Evolutionary conservation across 2,888 invertebrate genomes (phyloP), one percentile per base, ranked within the genome.

Genomic region (Rhagophthalmus giganteus): DNA sequence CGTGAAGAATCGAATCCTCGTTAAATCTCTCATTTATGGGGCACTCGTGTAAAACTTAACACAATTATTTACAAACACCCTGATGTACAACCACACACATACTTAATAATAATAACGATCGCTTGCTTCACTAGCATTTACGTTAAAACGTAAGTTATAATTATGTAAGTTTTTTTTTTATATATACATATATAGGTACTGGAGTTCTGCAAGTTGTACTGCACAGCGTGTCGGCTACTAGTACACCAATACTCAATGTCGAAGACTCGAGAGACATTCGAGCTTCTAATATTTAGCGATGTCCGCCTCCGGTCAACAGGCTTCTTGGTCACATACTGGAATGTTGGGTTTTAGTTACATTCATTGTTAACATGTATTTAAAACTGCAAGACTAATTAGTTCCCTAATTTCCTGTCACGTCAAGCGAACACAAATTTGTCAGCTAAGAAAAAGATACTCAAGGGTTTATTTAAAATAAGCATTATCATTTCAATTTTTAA

Each of bases 261-360:
- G 47, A 50, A 38, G 38, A 20, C 50, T 39, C 30, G 38, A 50
- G 41, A 50, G 50, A 44, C 42, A 44, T 33, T 50, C 50, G 38
- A 50, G 33, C 44, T 50, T 38, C 50, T 39, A 50, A 50, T 50
- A 50, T 50, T 50, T 50, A 50, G 50, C 51, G 45, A 51, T 51
- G 39, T 45, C 28, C 51, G 45, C 40, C 45, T 45, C 34, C 37
- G 50, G 42, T 42, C 42, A 42, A 49, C 40, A 49, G 30, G 42
- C 42, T 49, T 41, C 49, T 42, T 49, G 27, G 28, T 35, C 31
- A 41, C 34, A 26, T 42, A 49, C 37, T 37, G 49, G 49, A 49
- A 49, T 49, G 49, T 49, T 49, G 11, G 24, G 37, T 42, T 35
- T 42, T 27, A 16, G 28, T 37, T 31, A 16, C 37, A 31, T 30